Percentiles rank a stretch among this genome's conserved stretches.
Evolutionary conservation across 2,113 vertebrate species (phyloP).

Genomic region (Camarhynchus parvulus): DNA sequence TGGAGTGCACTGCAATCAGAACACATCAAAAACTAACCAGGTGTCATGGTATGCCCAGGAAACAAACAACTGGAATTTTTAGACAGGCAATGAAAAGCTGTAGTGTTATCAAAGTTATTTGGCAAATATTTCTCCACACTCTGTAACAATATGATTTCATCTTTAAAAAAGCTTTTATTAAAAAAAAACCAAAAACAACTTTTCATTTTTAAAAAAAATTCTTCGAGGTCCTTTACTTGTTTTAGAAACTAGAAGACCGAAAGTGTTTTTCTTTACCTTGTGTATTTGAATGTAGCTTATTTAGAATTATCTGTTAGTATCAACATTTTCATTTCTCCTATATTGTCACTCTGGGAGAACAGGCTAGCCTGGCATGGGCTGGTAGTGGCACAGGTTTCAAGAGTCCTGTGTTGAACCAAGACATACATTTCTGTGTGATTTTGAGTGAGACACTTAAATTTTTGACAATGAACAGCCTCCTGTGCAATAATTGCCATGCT

Average conservation of each 20-base stretch:
- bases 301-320: not conserved
- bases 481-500: not conserved
- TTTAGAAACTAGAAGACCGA: not conserved
- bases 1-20: not conserved
- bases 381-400: not conserved
- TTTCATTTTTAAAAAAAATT: not conserved
- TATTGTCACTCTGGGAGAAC: not conserved
- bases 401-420: not conserved
- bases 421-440: not conserved
- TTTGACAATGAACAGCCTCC: not conserved
- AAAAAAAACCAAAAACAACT: not conserved
- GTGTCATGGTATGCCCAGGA: not conserved
- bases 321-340: not conserved
- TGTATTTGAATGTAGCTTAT: not conserved
- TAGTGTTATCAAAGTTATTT: not conserved
- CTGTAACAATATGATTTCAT: not conserved
- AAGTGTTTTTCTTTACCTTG: not conserved
- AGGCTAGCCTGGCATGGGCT: not conserved
- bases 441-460: not conserved
- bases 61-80: not conserved
- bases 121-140: not conserved
- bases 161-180: not conserved
- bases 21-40: not conserved
- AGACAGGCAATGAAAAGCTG: not conserved
- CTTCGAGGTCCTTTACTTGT: not conserved